These are phyloP conservation scores for Cremastobaeus sp. DNA, from an alignment of 2,888 invertebrate genomes.

Conservation along the genomic window DNA sequence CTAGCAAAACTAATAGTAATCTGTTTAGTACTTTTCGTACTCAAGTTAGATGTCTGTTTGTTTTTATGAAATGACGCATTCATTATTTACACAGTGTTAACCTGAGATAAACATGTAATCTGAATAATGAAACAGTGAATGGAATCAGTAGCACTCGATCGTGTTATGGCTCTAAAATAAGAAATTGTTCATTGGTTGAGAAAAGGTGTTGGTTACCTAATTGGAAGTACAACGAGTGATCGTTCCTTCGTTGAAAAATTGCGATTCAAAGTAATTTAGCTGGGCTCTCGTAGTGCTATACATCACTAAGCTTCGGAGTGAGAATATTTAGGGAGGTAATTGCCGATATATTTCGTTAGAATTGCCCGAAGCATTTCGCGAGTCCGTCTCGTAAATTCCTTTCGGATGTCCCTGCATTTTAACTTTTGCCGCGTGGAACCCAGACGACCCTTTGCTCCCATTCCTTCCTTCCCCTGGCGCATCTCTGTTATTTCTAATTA, in stretches of 20 bases:
- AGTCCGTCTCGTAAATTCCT: slow-evolving; percentile 75
- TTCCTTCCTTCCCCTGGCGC: not conserved
- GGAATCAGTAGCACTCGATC: slow-evolving; percentile 50
- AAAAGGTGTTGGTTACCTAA: slow-evolving; percentile 63
- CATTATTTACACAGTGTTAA: no score
- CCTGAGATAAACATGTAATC: no score
- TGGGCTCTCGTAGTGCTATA: slow-evolving; percentile 67
- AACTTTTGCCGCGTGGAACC: slow-evolving; percentile 63
- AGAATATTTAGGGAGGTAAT: slow-evolving; percentile 78
- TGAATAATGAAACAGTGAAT: slow-evolving; percentile 40
- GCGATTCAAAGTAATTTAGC: slow-evolving; percentile 76
- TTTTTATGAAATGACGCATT: no score
- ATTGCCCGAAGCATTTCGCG: slow-evolving; percentile 67
- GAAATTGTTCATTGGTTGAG: slow-evolving; percentile 55
- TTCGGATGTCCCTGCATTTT: slow-evolving; percentile 74
- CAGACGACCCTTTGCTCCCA: slow-evolving; percentile 52
- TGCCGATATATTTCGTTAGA: slow-evolving; percentile 78
- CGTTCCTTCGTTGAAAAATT: slow-evolving; percentile 73
- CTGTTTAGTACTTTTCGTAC: no score
- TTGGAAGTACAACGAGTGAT: slow-evolving; percentile 66
- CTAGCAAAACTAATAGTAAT: no score
- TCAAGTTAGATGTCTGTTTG: no score
- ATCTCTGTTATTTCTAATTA: no score
- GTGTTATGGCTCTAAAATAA: slow-evolving; percentile 48
- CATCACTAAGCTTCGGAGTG: slow-evolving; percentile 74